These are phyloP conservation scores for Leptestheria dahalacensis DNA, from an alignment of 1,140 invertebrate genomes.

Conservation along the genomic window DNA sequence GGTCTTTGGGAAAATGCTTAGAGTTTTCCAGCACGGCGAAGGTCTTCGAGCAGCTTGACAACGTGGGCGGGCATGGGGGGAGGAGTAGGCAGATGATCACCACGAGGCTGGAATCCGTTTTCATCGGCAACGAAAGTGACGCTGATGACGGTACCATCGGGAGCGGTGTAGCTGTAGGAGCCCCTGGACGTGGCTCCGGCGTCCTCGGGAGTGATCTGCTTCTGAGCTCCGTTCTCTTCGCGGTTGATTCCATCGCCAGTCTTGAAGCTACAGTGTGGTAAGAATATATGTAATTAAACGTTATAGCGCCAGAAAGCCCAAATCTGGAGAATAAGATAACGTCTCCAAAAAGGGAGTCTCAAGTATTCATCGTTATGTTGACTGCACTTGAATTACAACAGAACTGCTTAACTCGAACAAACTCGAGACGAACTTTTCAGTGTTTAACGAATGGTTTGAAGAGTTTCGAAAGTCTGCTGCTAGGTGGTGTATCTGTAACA, in stretches of 20 bases:
- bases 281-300: neutral
- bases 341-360: neutral
- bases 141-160: conserved; percentile 43
- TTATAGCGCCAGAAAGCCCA: no score
- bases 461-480: no score
- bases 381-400: neutral
- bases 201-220: conserved; percentile 43
- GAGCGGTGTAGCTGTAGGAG: conserved; percentile 50
- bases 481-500: no score
- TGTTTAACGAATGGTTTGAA: no score
- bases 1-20: no score
- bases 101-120: conserved; percentile 61
- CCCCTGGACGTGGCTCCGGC: conserved; percentile 54
- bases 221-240: conserved; percentile 59
- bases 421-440: no score
- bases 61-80: conserved; percentile 51
- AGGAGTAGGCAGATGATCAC: conserved; percentile 70
- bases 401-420: neutral
- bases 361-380: neutral
- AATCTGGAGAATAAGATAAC: neutral
- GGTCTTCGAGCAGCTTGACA: conserved; percentile 12
- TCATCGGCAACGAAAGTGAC: conserved; percentile 70
- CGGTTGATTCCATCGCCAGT: conserved; percentile 67
- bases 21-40: conserved; percentile 6
- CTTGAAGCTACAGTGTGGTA: conserved; percentile 52